Conservation (phyloP, 2,113 vertebrate species). For the Elgaria multicarinata region DNA sequence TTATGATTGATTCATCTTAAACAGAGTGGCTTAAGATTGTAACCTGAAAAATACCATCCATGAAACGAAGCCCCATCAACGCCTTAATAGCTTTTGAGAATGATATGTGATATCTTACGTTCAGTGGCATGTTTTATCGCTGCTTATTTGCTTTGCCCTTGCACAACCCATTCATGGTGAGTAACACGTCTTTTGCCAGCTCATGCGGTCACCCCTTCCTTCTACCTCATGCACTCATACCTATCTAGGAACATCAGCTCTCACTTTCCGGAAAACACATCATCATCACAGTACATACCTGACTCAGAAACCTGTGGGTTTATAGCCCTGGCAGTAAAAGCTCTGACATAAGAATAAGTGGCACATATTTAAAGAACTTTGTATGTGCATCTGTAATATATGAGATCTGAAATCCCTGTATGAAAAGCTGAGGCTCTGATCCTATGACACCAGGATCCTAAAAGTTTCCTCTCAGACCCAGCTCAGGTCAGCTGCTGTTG, state of each 20-base stretch:
- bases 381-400: neutral
- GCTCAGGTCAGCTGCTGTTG: neutral
- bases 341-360: conserved; percentile 39
- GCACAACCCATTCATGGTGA: conserved; percentile 40
- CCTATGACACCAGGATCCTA: neutral
- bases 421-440: accelerated
- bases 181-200: conserved; percentile 35
- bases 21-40: neutral
- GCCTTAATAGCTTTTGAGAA: conserved; percentile 24
- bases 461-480: neutral
- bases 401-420: neutral
- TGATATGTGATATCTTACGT: neutral
- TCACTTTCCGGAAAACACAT: conserved; percentile 34
- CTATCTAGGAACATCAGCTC: conserved; percentile 22
- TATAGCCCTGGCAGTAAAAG: conserved; percentile 26
- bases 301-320: conserved; percentile 53
- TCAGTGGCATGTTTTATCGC: neutral
- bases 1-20: neutral
- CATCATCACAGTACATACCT: conserved; percentile 16
- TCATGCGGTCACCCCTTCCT: conserved; percentile 25
- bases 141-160: conserved; percentile 43
- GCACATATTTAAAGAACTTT: conserved; percentile 20
- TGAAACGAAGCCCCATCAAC: neutral
- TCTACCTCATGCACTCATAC: conserved; percentile 23
- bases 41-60: neutral